Evolutionary conservation across 2,797 vertebrate genomes (phyloP).

Genomic region (Morelia viridis): DNA sequence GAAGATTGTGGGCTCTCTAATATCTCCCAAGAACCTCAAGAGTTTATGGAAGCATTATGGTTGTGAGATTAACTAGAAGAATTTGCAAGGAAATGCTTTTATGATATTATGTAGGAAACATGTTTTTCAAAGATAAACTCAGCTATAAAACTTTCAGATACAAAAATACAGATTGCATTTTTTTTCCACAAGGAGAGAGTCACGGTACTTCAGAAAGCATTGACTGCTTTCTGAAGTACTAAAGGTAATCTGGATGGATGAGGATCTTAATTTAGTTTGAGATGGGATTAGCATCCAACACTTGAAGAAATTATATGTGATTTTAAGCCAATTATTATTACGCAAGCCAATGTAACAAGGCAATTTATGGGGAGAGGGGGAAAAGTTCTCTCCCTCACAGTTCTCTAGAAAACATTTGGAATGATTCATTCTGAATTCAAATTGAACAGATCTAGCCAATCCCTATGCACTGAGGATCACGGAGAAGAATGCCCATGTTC

Average conservation of each 20-base stretch:
- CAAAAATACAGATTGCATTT: too few species aligned
- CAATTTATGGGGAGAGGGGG: neutral
- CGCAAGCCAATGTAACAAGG: neutral
- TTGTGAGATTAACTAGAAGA: neutral
- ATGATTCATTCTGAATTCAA: neutral
- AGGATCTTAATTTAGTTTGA: neutral
- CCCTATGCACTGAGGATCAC: neutral
- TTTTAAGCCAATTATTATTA: neutral
- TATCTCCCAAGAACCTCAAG: too few species aligned
- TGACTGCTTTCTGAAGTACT: neutral
- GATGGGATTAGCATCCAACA: neutral
- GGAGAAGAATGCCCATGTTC: slow-evolving; percentile 22
- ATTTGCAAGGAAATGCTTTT: neutral
- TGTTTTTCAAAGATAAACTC: too few species aligned
- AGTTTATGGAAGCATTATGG: too few species aligned
- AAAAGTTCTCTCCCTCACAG: neutral
- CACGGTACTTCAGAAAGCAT: neutral
- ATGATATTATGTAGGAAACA: neutral
- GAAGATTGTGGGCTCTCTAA: neutral
- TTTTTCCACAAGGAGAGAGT: neutral
- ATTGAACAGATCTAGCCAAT: neutral
- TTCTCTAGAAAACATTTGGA: neutral
- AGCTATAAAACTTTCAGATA: too few species aligned
- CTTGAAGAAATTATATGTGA: neutral
- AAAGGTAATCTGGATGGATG: neutral